Evolutionary conservation across 2,888 invertebrate genomes (phyloP).

Genomic region (Drosophila mimetica): DNA sequence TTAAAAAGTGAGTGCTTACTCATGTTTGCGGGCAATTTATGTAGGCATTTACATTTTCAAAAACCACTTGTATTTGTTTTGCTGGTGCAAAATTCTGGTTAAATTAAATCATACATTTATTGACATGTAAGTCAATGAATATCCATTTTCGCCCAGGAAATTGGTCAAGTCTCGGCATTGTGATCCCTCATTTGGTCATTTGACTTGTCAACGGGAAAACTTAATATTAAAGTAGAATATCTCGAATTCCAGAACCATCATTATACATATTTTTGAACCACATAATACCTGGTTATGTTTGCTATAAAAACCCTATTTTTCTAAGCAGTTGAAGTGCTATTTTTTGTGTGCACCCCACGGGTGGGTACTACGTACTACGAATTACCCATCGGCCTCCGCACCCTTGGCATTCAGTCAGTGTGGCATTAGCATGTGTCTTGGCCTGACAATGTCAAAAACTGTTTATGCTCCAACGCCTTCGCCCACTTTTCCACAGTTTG

Average conservation of each 20-base stretch:
- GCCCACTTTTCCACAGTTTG: slow-evolving; percentile 69
- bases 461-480: slow-evolving; percentile 77
- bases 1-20: not conserved
- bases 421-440: slow-evolving; percentile 76
- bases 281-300: too few species aligned
- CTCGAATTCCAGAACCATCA: too few species aligned
- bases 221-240: too few species aligned
- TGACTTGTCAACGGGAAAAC: too few species aligned
- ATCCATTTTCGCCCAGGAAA: too few species aligned
- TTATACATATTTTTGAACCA: too few species aligned
- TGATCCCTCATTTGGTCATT: too few species aligned
- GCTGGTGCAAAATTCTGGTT: too few species aligned
- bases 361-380: not conserved
- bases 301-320: too few species aligned
- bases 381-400: not conserved
- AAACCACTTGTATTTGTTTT: not conserved
- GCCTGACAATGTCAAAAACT: slow-evolving; percentile 78
- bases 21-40: slow-evolving; percentile 2
- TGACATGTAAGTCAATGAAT: too few species aligned
- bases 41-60: not conserved
- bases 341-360: slow-evolving; percentile 2
- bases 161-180: too few species aligned
- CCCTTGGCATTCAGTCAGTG: slow-evolving; percentile 10
- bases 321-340: not conserved
- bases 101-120: not conserved